Evolutionary conservation across 2,113 vertebrate species (phyloP), one percentile per base, ranked within the genome.

Genomic region (Balaeniceps rex): DNA sequence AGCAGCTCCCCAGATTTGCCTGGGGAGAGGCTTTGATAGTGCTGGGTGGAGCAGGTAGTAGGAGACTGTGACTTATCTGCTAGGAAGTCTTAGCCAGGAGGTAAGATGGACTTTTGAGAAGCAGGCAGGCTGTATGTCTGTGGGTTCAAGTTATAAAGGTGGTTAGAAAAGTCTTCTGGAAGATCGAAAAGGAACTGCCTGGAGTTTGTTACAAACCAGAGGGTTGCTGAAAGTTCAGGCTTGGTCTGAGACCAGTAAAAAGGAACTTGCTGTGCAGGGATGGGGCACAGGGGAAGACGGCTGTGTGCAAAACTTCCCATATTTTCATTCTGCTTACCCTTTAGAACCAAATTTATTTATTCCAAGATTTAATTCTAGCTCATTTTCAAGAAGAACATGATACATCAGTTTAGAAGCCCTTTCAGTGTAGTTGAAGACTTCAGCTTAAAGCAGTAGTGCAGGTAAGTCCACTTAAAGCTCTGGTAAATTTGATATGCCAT

Each of bases 241-340:
- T 72, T 61, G 23, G 10, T 65, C 58, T 38, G 23, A 63, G 47
- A 61, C 23, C 9, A 29, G 29, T 68, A 52, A 31, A 44, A 60
- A 65, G 17, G 58, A 77, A 47, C 10, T 28, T 80, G 12, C 5
- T 55, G 15, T 74, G 34, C 23, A 38, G 33, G 24, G 11, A 23
- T 38, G 19, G 28, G 58, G 13, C 31, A 29, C 1, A 2, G 52
- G 15, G 12, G 3, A 66, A 47, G 63, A 12, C 2, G 0, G 4
- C 33, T 57, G 1, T 22, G 33, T 70, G 21, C 34, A 75, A 77
- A 77, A 33, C 6, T 57, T 81, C 7, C 12, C 6, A 3, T 49
- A 25, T 55, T 38, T 22, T 47, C 4, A 7, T 79, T 58, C 38
- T 51, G 11, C 13, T 83, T 77, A 51, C 13, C 7, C 29, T 91